phyloP scores from a whole-genome alignment of 2,113 vertebrate species.

The Odontesthes bonariensis region DNA sequence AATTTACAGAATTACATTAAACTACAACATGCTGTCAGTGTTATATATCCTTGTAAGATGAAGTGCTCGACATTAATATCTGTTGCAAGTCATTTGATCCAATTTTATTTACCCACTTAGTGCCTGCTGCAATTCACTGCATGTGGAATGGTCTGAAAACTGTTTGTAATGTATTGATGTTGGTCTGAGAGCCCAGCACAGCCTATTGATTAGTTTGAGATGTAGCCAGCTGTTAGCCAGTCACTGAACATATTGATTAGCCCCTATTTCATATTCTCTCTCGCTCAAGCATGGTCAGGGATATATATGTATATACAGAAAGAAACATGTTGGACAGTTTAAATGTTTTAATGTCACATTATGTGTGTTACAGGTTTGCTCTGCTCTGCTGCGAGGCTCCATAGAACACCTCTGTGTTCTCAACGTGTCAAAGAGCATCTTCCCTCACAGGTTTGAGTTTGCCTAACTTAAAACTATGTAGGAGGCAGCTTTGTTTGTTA shows the following conservation, averaged over 20 bases:
- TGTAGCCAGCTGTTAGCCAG: conserved; percentile 70
- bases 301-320: neutral
- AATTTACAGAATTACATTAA: neutral
- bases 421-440: conserved; percentile 76
- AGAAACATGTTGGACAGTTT: neutral
- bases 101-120: conserved; percentile 24
- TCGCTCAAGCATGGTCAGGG: neutral
- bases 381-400: conserved; percentile 75
- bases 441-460: conserved; percentile 71
- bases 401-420: conserved; percentile 74
- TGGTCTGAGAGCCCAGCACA: conserved; percentile 45
- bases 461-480: neutral
- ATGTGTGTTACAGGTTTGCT: conserved; percentile 68
- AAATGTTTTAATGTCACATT: neutral
- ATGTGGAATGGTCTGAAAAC: conserved; percentile 40
- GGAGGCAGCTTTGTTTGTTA: neutral
- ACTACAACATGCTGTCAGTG: neutral
- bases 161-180: conserved; percentile 65
- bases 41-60: conserved; percentile 5
- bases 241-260: conserved; percentile 63
- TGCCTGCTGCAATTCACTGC: conserved; percentile 20
- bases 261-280: conserved; percentile 48
- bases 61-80: conserved; percentile 19
- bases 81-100: conserved; percentile 45
- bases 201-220: conserved; percentile 72